Evolutionary conservation across 2,797 vertebrate genomes (phyloP), one percentile per base, ranked within the genome.

Genomic region (Arrhamphus sclerolepis): DNA sequence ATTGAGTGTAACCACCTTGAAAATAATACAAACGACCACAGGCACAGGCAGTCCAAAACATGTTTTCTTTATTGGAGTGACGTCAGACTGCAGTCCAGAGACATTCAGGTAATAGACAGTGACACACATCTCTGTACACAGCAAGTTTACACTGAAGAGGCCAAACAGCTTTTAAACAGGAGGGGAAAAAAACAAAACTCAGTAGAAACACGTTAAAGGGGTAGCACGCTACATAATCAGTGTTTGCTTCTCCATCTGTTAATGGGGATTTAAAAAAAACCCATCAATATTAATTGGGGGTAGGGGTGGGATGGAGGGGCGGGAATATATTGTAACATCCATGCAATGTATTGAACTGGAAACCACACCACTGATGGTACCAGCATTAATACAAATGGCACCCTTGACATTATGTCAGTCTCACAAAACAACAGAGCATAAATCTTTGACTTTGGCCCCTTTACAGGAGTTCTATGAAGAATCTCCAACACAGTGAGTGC

Each of bases 61-160:
- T 51, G 58, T 80, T 76, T 55, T 85, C 83, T 91, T 91, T 89
- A 90, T 92, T 90, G 62, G 70, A 70, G 85, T 88, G 87, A 92
- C 74, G 67, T 89, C 80, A 88, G 87, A 89, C 87, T 86, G 85
- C 84, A 90, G 88, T 90, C 86, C 81, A 89, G 83, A 90, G 81
- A 92, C 91, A 89, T 90, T 89, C 86, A 87, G 72, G 81, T 85
- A 89, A 87, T 85, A 89, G 85, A 91, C 87, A 85, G 80, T 81
- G 85, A 89, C 82, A 90, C 79, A 88, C 80, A 88, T 85, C 85
- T 89, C 85, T 87, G 85, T 91, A 88, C 84, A 88, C 78, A 77
- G 78, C 55, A 31, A 82, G 87, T 86, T 87, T 88, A 90, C 87
- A 92, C 77, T 81, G 84, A 87, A 82, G 88, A 85, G 77, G 62